Evolutionary conservation across 2,888 invertebrate species (phyloP).

Genomic region (Cremastinae sp.): DNA sequence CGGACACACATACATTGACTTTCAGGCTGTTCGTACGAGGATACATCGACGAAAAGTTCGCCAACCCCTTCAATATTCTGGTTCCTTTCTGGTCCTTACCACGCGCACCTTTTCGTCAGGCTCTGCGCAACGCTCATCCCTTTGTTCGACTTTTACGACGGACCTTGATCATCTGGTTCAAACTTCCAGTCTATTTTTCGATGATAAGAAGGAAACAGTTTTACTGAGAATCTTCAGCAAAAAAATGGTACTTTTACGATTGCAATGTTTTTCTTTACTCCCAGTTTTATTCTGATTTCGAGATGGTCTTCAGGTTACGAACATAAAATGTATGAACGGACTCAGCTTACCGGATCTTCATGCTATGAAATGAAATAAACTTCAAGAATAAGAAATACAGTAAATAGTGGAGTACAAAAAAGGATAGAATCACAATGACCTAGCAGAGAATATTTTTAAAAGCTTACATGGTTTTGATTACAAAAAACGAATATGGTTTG

Average conservation of each 20-base stretch:
- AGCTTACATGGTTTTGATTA: too few species aligned
- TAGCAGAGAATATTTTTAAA: too few species aligned
- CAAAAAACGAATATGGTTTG: too few species aligned
- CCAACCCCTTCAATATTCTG: conserved; percentile 48
- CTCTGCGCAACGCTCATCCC: conserved; percentile 25
- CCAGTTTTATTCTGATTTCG: too few species aligned
- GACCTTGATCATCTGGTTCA: conserved; percentile 41
- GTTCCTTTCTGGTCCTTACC: conserved; percentile 29
- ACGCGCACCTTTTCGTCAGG: conserved; percentile 39
- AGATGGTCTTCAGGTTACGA: too few species aligned
- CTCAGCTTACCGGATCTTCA: too few species aligned
- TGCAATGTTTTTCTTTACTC: neutral
- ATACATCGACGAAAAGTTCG: conserved; percentile 11
- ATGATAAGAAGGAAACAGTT: conserved; percentile 8
- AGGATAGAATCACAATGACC: too few species aligned
- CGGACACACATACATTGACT: conserved; percentile 12
- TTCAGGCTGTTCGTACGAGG: neutral
- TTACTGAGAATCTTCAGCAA: neutral
- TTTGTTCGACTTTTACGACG: conserved; percentile 27
- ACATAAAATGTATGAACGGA: too few species aligned
- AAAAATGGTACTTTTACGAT: neutral
- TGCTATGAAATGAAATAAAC: too few species aligned
- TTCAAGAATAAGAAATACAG: too few species aligned
- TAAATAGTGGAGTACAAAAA: too few species aligned
- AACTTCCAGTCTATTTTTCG: conserved; percentile 34